A percentile compares a stretch with the other conserved stretches of the same genome.
These are phyloP conservation scores for Nasonia oneida DNA, from an alignment of 2,888 invertebrate genomes.

Conservation along the genomic window DNA sequence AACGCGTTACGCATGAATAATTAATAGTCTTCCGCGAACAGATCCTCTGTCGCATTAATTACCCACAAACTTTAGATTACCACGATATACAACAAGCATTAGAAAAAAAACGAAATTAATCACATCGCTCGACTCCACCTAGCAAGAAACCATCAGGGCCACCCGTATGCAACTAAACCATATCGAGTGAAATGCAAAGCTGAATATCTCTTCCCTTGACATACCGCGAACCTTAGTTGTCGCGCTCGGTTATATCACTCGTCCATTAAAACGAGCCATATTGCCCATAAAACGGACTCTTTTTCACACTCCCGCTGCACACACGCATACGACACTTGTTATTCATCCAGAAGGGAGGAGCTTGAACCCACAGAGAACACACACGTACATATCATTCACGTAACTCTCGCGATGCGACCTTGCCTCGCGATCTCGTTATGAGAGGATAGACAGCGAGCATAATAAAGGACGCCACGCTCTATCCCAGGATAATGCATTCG, in stretches of 20 bases:
- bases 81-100: neutral
- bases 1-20: neutral
- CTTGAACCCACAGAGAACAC: neutral
- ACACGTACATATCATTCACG: neutral
- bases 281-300: neutral
- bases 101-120: neutral
- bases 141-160: conserved; percentile 10
- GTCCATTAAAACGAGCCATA: conserved; percentile 19
- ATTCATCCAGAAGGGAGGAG: conserved; percentile 21
- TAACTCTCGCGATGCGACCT: conserved; percentile 40
- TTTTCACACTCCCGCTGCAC: neutral
- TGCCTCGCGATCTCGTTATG: conserved; percentile 41
- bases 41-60: neutral
- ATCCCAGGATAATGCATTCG: conserved; percentile 50
- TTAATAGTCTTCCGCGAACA: neutral
- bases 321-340: neutral
- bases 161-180: neutral
- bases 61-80: neutral
- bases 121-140: neutral
- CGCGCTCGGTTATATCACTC: conserved; percentile 45
- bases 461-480: conserved; percentile 31
- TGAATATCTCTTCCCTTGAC: conserved; percentile 60
- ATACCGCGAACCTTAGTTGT: conserved; percentile 45
- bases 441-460: conserved; percentile 28
- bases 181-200: conserved; percentile 43